Percentiles rank a stretch among this genome's conserved stretches.
phyloP scores from a whole-genome alignment of 2,888 invertebrate genomes.

The Nasonovia ribisnigri region DNA sequence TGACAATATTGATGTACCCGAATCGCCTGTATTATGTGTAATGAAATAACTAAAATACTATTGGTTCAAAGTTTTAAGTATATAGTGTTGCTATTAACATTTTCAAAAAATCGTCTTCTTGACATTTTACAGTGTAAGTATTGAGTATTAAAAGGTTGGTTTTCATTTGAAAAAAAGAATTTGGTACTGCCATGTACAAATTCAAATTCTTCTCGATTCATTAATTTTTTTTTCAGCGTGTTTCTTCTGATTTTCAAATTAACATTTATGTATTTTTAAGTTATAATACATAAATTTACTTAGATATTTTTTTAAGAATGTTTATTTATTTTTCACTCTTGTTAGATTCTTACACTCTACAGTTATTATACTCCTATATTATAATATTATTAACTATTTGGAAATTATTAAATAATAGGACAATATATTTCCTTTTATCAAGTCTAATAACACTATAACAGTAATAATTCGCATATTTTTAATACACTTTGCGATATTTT shows the following conservation, averaged over 20 bases:
- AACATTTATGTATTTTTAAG: neutral
- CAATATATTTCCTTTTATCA: neutral
- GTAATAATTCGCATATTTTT: slow-evolving; percentile 1
- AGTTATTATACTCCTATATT: neutral
- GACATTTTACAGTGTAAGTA: no score
- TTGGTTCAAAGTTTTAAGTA: neutral
- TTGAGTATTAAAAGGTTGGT: neutral
- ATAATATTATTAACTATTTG: neutral
- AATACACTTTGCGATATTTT: neutral
- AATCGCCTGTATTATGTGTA: neutral
- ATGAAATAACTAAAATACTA: neutral
- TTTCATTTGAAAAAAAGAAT: neutral
- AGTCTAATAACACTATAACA: neutral
- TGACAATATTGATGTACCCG: neutral
- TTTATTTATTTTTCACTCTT: neutral
- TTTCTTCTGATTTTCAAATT: neutral
- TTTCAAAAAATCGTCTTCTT: neutral
- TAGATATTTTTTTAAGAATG: neutral
- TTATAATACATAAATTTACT: neutral
- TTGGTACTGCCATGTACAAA: neutral
- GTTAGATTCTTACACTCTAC: neutral
- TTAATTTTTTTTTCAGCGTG: neutral
- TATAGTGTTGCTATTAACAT: neutral
- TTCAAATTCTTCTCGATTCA: neutral
- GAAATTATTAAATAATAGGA: neutral